Evolutionary conservation across 2,888 invertebrate genomes (phyloP).

Genomic region (Lymantria monacha): DNA sequence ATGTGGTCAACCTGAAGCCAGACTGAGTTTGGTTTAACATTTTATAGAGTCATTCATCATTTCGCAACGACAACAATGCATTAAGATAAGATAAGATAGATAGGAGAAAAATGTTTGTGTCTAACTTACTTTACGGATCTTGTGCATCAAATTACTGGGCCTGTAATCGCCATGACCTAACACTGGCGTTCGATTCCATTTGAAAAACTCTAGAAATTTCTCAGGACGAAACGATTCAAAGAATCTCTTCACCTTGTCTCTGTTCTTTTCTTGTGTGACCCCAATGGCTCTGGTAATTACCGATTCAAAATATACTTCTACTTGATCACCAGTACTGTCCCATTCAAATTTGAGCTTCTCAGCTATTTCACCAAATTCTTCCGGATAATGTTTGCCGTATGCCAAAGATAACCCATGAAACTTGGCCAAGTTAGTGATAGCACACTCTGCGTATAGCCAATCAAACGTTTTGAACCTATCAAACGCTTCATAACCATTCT

Average conservation of each 20-base stretch:
- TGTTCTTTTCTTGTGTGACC: not conserved
- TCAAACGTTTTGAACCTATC: constrained; percentile 41
- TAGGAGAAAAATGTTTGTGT: too few relatives aligned
- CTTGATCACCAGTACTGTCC: not conserved
- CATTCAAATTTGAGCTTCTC: constrained; percentile 26
- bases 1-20: too few relatives aligned
- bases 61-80: too few relatives aligned
- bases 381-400: constrained; percentile 37
- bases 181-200: not conserved
- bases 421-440: constrained; percentile 42
- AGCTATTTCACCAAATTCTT: constrained; percentile 25
- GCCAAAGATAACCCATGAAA: constrained; percentile 55
- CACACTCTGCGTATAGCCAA: constrained; percentile 39
- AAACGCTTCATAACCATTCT: constrained; percentile 35
- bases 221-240: not conserved
- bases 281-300: not conserved
- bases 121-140: constrained; percentile 22
- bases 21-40: too few relatives aligned
- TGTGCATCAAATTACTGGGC: constrained; percentile 39
- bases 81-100: too few relatives aligned
- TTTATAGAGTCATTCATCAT: too few relatives aligned
- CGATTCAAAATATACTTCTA: not conserved
- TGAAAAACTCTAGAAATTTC: not conserved
- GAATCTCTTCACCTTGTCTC: not conserved
- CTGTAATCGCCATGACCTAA: constrained; percentile 32